A percentile compares a stretch with the other conserved stretches of the same genome.
Conservation (phyloP, 23 tunicate genomes). For the Oikopleura vanhoeffeni region DNA sequence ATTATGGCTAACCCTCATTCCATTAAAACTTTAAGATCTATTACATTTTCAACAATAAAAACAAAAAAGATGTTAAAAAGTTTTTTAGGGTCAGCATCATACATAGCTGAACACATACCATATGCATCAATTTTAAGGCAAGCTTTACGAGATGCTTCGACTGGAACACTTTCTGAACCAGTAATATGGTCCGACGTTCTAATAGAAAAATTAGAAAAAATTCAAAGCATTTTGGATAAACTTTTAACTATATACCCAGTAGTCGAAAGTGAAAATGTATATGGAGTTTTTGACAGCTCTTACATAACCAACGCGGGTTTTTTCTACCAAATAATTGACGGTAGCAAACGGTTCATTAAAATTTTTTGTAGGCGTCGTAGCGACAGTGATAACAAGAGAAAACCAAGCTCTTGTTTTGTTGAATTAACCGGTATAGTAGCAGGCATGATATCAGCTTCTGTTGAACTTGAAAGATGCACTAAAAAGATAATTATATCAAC, state of each 20-base stretch:
- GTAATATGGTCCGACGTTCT: background rate
- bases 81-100: background rate
- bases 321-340: background rate
- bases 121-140: background rate
- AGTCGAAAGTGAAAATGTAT: background rate
- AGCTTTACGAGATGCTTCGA: background rate
- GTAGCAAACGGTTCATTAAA: background rate
- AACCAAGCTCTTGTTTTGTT: background rate
- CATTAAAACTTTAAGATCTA: background rate
- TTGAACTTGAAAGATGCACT: background rate
- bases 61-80: background rate
- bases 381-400: background rate
- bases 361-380: background rate
- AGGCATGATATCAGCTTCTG: background rate
- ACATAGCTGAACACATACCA: background rate
- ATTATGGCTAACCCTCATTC: background rate
- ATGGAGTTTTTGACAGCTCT: background rate
- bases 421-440: background rate
- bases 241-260: background rate
- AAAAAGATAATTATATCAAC: background rate
- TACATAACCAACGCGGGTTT: background rate
- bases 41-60: background rate
- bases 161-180: background rate
- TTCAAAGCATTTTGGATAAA: background rate
- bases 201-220: background rate